phyloP scores from a whole-genome alignment of 2,113 vertebrate species.

The Phyllostomus hastatus region DNA sequence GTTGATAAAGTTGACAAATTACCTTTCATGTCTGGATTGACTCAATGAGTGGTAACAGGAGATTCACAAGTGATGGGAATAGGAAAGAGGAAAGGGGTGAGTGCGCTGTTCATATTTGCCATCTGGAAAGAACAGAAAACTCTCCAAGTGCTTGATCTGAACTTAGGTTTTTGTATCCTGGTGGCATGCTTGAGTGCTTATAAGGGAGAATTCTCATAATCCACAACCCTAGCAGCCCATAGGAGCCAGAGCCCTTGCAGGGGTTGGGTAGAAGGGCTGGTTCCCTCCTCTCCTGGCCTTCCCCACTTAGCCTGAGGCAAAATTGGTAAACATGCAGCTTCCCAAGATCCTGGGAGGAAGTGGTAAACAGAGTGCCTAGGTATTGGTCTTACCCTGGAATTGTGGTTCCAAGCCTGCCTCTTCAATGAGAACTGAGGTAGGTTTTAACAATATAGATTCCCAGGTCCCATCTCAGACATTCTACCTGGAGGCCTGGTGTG shows the following conservation, averaged over 20 bases:
- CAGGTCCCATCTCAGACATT: not conserved
- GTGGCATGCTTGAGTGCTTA: too few species aligned
- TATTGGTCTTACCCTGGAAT: not conserved
- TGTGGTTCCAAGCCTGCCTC: not conserved
- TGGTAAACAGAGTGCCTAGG: not conserved
- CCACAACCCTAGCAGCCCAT: not conserved
- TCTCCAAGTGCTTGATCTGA: not conserved
- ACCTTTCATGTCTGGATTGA: not conserved
- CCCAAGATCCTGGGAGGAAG: not conserved
- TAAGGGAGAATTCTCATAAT: not conserved
- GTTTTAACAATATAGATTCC: not conserved
- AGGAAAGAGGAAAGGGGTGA: not conserved
- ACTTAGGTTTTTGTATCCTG: not conserved
- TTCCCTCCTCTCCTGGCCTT: not conserved
- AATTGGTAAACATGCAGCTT: not conserved
- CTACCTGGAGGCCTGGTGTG: not conserved
- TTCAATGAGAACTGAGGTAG: not conserved
- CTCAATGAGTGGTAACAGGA: not conserved
- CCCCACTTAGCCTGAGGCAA: not conserved
- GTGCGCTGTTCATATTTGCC: not conserved
- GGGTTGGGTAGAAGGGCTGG: not conserved
- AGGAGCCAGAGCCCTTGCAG: not conserved
- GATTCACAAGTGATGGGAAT: not conserved
- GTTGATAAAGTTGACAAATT: not conserved
- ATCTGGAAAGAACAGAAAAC: not conserved